These are phyloP conservation scores for Jordanella pulchra DNA, from an alignment of 2,797 vertebrate genomes.

Conservation along the genomic window DNA sequence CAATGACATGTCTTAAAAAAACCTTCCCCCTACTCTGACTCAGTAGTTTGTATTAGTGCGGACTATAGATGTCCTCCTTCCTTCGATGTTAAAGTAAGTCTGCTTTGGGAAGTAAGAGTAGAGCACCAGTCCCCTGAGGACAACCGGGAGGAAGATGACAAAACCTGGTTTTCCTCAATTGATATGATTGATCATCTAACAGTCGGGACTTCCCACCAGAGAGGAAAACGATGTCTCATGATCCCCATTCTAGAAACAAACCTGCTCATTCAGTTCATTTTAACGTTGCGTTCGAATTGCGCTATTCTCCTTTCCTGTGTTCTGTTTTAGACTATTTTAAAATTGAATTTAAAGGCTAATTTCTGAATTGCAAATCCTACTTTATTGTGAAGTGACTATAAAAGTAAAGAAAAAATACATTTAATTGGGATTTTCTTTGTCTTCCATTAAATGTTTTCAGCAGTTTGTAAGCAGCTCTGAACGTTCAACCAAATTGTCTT, in stretches of 20 bases:
- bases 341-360: background rate
- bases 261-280: background rate
- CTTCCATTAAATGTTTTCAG: background rate
- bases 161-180: conserved; percentile 67
- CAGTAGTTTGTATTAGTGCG: conserved; percentile 45
- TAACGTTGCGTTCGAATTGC: background rate
- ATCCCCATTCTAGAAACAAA: conserved; percentile 24
- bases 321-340: background rate
- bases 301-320: background rate
- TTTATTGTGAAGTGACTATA: background rate
- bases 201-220: conserved; percentile 68
- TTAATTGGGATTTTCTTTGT: background rate
- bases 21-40: conserved; percentile 11
- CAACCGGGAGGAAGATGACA: conserved; percentile 68
- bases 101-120: conserved; percentile 67
- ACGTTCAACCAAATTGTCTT: background rate
- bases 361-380: background rate
- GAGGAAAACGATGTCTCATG: conserved; percentile 29
- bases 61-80: conserved; percentile 78
- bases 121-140: conserved; percentile 70
- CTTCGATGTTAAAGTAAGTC: conserved; percentile 72
- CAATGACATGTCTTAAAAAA: conserved; percentile 4
- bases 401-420: too few species aligned
- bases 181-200: conserved; percentile 80
- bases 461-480: background rate